Evolutionary conservation across 2,113 vertebrate species (phyloP), one percentile per base, ranked within the genome.

Genomic region (Hoplias malabaricus): DNA sequence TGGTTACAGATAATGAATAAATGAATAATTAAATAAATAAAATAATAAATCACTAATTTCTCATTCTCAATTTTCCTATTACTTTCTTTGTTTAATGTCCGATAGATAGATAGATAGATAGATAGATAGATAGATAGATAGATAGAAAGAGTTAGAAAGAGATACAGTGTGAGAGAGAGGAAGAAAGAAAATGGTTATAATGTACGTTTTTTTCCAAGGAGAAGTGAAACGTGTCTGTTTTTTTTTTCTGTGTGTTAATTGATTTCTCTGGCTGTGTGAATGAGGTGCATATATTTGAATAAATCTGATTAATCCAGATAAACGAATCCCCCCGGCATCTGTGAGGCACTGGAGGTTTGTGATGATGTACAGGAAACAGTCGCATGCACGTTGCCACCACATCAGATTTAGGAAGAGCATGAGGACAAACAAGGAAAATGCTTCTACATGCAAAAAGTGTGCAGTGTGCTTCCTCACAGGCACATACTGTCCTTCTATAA

Each of bases 251-350:
- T 36, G 48, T 67, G 38, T 46, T 53, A 78, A 73, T 57, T 77
- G 59, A 67, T 43, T 72, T 65, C 50, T 56, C 4, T 40, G 54
- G n/a, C 31, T 68, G 43, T 43, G 69, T 25, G 63, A 79, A 79
- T 19, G 57, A 79, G 63, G 65, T 33, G 69, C 59, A 53, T 69
- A 25, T 23, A 63, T 78, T 46, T 74, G 5, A 74, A 78, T 78
- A 69, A 0, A 77, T 68, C 53, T 54, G 70, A 74, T 75, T n/a
- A 33, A 50, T 67, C 56, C 54, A 62, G 62, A 57, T 38, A 53
- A 73, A 81, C 69, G 53, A 53, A 78, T 82, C 69, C 31, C 43
- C 69, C 29, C 19, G 43, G 13, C 6, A 25, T 78, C 54, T 78
- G 53, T 33, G 33, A 62, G 38, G 50, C 25, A 19, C n/a, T 68